Conservation (phyloP, 2,888 invertebrate genomes). For the Eupithecia abbreviata region DNA sequence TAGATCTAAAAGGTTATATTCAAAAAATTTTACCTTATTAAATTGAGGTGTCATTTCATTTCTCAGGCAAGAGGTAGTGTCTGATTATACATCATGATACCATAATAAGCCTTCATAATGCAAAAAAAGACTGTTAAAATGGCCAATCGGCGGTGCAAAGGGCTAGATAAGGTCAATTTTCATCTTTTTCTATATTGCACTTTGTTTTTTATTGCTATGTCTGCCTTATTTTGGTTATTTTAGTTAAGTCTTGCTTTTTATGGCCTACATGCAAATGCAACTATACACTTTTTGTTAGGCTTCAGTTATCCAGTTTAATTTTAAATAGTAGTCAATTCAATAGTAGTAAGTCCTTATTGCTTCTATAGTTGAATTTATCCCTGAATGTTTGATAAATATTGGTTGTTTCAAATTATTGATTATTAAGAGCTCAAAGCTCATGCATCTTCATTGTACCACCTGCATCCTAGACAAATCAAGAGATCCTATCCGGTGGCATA, state of each 20-base stretch:
- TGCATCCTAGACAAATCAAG: not conserved
- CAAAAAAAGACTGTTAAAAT: not conserved
- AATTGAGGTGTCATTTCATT: not conserved
- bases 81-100: constrained; percentile 8
- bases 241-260: not conserved
- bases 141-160: constrained; percentile 4
- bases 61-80: constrained; percentile 15
- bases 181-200: not conserved
- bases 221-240: not conserved
- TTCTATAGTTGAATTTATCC: not conserved
- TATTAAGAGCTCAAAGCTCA: not conserved
- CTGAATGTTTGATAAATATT: not conserved
- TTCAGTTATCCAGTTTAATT: not conserved
- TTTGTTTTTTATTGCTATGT: not conserved
- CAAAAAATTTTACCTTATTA: not conserved
- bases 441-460: not conserved
- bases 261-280: not conserved
- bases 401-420: not conserved
- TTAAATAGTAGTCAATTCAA: not conserved
- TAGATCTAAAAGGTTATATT: not conserved
- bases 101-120: not conserved
- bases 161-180: constrained; percentile 14
- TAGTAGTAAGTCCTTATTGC: not conserved
- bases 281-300: not conserved
- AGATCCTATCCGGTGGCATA: not conserved